These are phyloP conservation scores for Leptopilina myrica DNA, from an alignment of 2,888 invertebrate species.

Conservation along the genomic window DNA sequence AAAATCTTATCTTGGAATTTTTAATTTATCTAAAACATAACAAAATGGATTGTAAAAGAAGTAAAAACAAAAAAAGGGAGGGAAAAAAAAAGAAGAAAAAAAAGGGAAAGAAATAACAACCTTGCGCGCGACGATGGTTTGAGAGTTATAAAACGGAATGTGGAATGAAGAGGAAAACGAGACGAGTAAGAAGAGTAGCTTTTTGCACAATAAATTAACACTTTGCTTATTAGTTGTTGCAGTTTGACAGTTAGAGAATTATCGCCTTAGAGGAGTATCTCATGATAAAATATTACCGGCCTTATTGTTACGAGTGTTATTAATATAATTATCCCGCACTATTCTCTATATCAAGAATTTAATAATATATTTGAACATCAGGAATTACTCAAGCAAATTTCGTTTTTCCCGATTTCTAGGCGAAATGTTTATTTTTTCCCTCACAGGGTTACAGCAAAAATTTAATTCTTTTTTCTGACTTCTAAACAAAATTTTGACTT, in stretches of 20 bases:
- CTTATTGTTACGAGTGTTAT: not conserved
- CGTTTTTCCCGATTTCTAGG: no score
- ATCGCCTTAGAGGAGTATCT: conserved; percentile 7
- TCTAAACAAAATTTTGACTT: no score
- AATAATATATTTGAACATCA: no score
- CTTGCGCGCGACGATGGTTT: no score
- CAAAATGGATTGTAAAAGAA: conserved; percentile 13
- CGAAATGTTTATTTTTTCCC: no score
- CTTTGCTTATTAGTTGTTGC: conserved; percentile 56
- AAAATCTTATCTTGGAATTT: not conserved
- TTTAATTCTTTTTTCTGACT: no score
- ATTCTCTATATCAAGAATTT: no score
- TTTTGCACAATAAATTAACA: conserved; percentile 61
- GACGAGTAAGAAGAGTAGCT: conserved; percentile 46
- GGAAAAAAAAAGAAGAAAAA: no score
- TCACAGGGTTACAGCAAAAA: no score
- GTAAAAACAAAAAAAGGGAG: not conserved
- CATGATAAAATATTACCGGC: conserved; percentile 28
- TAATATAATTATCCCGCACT: no score
- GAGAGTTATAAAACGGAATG: not conserved
- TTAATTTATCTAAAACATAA: conserved; percentile 9
- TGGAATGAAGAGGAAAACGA: conserved; percentile 44
- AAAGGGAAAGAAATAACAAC: no score
- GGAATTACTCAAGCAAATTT: no score
- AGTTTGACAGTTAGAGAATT: conserved; percentile 45